phyloP scores from a whole-genome alignment of 2,888 invertebrate genomes.

The Pomacea canaliculata region DNA sequence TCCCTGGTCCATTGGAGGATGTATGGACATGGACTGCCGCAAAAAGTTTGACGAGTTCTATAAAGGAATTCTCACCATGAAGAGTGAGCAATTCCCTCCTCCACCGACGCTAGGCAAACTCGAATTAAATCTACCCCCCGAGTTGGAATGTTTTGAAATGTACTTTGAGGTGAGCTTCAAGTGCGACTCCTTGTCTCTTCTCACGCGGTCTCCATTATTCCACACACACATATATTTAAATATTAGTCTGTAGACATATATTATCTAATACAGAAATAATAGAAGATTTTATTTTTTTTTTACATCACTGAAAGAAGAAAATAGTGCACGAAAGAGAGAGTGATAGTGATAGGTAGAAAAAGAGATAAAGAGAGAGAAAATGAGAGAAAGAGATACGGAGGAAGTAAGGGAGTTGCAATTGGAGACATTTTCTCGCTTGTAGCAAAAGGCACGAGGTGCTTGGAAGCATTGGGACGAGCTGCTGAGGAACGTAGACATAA shows the following conservation, averaged over 20 bases:
- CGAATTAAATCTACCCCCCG: constrained; percentile 73
- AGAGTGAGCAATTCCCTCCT: constrained; percentile 66
- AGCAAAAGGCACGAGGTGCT: constrained; percentile 83
- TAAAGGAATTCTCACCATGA: constrained; percentile 71
- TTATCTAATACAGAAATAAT: too few species aligned
- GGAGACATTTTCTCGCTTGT: not conserved
- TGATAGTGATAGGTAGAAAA: too few species aligned
- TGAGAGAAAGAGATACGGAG: too few species aligned
- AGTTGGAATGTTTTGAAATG: constrained; percentile 80
- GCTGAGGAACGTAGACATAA: constrained; percentile 70
- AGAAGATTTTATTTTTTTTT: too few species aligned
- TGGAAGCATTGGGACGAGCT: constrained; percentile 90
- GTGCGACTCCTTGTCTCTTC: not conserved
- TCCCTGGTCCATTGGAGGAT: constrained; percentile 89
- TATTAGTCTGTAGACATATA: constrained; percentile 72
- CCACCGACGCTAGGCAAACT: constrained; percentile 59
- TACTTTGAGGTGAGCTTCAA: constrained; percentile 75
- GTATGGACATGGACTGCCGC: constrained; percentile 81
- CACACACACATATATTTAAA: too few species aligned
- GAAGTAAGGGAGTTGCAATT: too few species aligned
- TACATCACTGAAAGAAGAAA: too few species aligned
- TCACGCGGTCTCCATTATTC: too few species aligned
- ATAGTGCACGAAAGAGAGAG: too few species aligned
- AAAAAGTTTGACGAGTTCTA: constrained; percentile 84
- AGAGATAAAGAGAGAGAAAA: too few species aligned